Conservation (phyloP, 2,888 invertebrate genomes). For the Philhelius pedissequus region DNA sequence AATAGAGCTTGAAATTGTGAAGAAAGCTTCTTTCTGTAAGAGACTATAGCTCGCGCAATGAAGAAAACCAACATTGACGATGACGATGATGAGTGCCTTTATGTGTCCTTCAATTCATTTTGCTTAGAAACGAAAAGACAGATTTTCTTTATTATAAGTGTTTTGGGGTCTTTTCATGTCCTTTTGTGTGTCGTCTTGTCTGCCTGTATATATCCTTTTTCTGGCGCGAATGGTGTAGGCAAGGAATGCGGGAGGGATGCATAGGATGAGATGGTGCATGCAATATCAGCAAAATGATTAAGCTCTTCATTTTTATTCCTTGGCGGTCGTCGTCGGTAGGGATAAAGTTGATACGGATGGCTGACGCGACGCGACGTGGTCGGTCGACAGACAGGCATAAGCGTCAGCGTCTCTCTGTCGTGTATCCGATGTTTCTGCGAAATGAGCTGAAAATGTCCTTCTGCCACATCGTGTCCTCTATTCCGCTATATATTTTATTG, state of each 20-base stretch:
- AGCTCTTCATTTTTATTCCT: slow-evolving; percentile 58
- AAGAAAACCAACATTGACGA: slow-evolving; percentile 20
- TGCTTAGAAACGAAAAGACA: slow-evolving; percentile 38
- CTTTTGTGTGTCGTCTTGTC: background rate
- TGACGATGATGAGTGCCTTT: slow-evolving; percentile 54
- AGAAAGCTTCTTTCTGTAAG: background rate
- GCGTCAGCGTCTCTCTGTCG: background rate
- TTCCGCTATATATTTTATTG: slow-evolving; percentile 52
- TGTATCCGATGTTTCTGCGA: background rate
- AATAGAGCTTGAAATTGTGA: background rate
- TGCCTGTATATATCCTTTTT: background rate
- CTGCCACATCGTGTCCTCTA: slow-evolving; percentile 30
- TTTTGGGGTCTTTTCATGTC: background rate
- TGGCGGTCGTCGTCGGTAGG: slow-evolving; percentile 45
- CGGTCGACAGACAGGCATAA: background rate
- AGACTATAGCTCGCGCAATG: background rate
- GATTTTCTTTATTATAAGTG: slow-evolving; percentile 50
- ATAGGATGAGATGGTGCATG: slow-evolving; percentile 38
- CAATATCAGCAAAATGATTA: slow-evolving; percentile 60
- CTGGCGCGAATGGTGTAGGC: background rate
- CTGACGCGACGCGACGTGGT: background rate
- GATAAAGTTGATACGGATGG: slow-evolving; percentile 22
- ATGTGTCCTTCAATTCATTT: slow-evolving; percentile 60
- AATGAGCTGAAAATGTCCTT: slow-evolving; percentile 11
- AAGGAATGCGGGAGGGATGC: slow-evolving; percentile 5